Conservation (phyloP, 2,888 invertebrate species). For the Dasysyrphus tricinctus region DNA sequence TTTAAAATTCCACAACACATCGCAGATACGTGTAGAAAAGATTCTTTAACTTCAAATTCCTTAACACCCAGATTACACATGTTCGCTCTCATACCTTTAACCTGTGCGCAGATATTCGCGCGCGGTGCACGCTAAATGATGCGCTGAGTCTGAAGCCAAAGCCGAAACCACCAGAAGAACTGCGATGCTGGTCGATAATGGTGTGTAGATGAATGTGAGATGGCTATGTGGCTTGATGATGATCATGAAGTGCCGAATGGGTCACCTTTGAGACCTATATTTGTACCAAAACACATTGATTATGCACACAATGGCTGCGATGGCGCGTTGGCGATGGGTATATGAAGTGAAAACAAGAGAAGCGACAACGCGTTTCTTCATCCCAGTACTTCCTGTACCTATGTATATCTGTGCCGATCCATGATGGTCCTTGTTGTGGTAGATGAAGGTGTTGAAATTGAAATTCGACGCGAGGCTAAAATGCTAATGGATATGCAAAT, state of each 20-base stretch:
- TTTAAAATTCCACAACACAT: conserved; percentile 74
- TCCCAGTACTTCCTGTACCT: background rate
- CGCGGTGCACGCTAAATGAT: conserved; percentile 57
- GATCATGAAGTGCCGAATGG: conserved; percentile 72
- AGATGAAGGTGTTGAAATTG: conserved; percentile 71
- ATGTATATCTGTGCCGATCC: background rate
- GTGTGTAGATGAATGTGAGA: conserved; percentile 39
- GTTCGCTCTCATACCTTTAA: conserved; percentile 75
- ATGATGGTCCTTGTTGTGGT: conserved; percentile 30
- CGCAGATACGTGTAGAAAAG: conserved; percentile 50
- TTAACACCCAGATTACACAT: conserved; percentile 75
- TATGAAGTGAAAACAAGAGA: conserved; percentile 44
- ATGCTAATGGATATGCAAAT: conserved; percentile 75
- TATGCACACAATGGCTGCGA: conserved; percentile 59
- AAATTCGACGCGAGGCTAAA: conserved; percentile 73
- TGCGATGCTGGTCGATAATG: conserved; percentile 30
- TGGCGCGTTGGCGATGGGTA: conserved; percentile 25
- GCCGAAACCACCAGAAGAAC: background rate
- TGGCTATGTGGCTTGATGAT: conserved; percentile 45
- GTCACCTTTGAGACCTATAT: conserved; percentile 72
- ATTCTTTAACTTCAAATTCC: conserved; percentile 67
- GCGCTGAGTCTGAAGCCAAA: conserved; percentile 7
- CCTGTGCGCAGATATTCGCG: conserved; percentile 71
- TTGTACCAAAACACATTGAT: conserved; percentile 65
- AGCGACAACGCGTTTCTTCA: conserved; percentile 6